Conservation (phyloP, 2,888 invertebrate species). For the Mythimna ferrago region DNA sequence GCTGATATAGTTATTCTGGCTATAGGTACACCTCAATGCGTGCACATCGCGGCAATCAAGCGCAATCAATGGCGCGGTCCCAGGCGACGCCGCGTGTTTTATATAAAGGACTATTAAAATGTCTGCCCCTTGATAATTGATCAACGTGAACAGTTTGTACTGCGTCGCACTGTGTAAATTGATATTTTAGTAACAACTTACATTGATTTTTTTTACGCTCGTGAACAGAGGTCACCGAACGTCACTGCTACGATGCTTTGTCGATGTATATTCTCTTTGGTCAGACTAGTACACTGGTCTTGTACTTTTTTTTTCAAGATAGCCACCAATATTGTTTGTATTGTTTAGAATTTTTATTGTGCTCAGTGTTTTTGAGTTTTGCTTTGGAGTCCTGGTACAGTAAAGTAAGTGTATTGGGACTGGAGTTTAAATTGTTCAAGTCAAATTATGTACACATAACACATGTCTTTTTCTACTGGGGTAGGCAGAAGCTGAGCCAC, state of each 20-base stretch:
- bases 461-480: background rate
- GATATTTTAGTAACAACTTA: background rate
- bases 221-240: no score
- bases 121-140: constrained; percentile 34
- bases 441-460: no score
- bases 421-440: no score
- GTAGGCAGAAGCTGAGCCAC: background rate
- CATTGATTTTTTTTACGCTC: background rate
- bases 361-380: no score
- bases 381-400: no score
- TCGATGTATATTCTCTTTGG: no score
- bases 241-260: no score
- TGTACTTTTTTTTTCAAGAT: no score
- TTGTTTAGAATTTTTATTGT: no score
- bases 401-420: no score
- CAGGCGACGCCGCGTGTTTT: constrained; percentile 34
- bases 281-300: no score
- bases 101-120: constrained; percentile 29
- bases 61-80: constrained; percentile 39
- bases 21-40: background rate
- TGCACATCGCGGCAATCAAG: constrained; percentile 25
- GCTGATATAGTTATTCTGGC: background rate
- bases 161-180: background rate
- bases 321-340: no score
- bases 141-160: constrained; percentile 13